Base-by-base conservation (phyloP, 2,888 invertebrate species). In the Eupithecia tripunctaria region DNA sequence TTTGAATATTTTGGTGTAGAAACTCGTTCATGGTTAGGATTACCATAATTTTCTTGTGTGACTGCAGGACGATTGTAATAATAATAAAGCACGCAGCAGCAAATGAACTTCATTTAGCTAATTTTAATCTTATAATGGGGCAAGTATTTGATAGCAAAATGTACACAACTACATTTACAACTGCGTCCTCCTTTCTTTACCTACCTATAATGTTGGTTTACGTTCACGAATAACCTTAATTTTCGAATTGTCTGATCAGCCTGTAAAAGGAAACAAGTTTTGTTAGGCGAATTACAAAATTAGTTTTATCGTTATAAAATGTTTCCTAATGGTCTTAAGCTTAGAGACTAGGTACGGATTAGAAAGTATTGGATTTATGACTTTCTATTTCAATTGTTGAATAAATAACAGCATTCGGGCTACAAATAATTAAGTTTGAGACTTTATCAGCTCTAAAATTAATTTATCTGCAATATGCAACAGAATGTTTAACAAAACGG, bases 401-500 rank as follows among this genome's bases (percentile, higher is more conserved):
- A 29, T 18, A 29, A 25, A 51, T 51, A 21, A 51, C 47, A 51
- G 47, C 21, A 21, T 8, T n/a, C 18, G 0, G 8, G n/a, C 32
- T 32, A 14, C n/a, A 36, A 2, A 38, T 21, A 6, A 41, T 68
- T 36, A 60, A 38, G 59, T 25, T 41, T 15, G 7, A 32, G 18
- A 41, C 56, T 63, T 63, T 36, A 71, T 74, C 25, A 18, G 32
- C 70, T 60, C 15, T 18, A n/a, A 38, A 64, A 64, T 64, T 38
- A 38, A 64, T 64, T 41, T 21, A 6, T 64, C 25, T 64, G 38
- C 36, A 67, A 63, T 68, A 76, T 82, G 70, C 79, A 64, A 72
- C 68, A 74, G 70, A 67, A 76, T 67, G 75, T 77, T 75, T 76
- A 67, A 70, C 76, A 36, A 77, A 78, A 81, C 79, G 79, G 77